Base-by-base conservation (phyloP, 2,797 vertebrate genomes). In the Hemibagrus guttatus region DNA sequence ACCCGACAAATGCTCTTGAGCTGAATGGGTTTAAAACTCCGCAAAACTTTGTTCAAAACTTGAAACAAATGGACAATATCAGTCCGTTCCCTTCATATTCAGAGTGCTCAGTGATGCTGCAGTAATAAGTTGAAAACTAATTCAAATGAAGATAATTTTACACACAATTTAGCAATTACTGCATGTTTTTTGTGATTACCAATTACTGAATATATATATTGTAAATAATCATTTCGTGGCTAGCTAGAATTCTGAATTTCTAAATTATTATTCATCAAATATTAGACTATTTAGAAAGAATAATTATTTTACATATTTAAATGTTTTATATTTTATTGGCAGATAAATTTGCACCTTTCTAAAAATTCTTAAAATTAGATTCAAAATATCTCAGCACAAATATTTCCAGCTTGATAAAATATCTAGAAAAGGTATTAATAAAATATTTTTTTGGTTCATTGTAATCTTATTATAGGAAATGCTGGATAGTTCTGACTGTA, bases 31-130 rank as follows among this genome's bases (percentile, higher is more conserved):
- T 84, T 58, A 72, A 35, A 83, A 31, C 42, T 35, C 81, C 39
- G 66, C 66, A 69, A 68, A 83, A 39, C 66, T 16, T 69, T 56
- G 35, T 39, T 84, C n/a, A 84, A 81, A 81, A 49, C 82, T 58
- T 58, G 74, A 84, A 28, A n/a, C 9, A 74, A 75, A 28, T 31
- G 16, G 56, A 4, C 6, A 23, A 68, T 52, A 82, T 52, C 46
- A 13, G 39, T 42, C 26, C 0, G 3, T 61, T 61, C 17, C 56
- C 28, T 9, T 46, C 61, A 35, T 61, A 59, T 13, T 74, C 83
- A 21, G 31, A 74, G 42, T 42, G 66, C 31, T 84, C 42, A 64
- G 2, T 23, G 63, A 68, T 35, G 63, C 63, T 68, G 63, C n/a
- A 68, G 46, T 66, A 68, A 82, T 82, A 46, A 54, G 61, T 3